Evolutionary conservation across 2,888 invertebrate genomes (phyloP), one percentile per base, ranked within the genome.

Genomic region (Stenurella melanura): DNA sequence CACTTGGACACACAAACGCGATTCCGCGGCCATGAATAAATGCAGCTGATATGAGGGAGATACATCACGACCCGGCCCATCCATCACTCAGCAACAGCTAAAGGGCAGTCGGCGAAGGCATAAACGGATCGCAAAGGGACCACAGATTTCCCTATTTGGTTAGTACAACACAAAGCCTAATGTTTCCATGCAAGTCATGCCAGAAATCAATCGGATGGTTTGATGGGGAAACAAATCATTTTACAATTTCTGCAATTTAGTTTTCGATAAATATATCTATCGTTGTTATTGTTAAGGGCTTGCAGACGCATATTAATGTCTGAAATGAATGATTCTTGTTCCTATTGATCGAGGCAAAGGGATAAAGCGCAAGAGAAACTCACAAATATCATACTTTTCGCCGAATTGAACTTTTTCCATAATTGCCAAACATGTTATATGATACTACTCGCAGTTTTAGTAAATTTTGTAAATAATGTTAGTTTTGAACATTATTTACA

Each of bases 1-100:
- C 87, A 85, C 84, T 85, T 85, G 85, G 86, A 85, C 86, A 84
- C 83, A 85, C 82, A 85, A 84, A 83, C 82, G 83, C 83, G 83
- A 84, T 84, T 85, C 80, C 84, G 84, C 84, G 83, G 76, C 85
- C 83, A 85, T 87, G 86, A 86, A 85, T 86, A 86, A 87, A 86
- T 85, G 84, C 84, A 83, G 58, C 76, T 81, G 84, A 86, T 87
- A 86, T 86, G 82, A 84, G 85, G 83, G 83, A 85, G 85, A 85
- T 86, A 83, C 83, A 83, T 85, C 85, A 85, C 84, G 83, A 75
- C 80, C 77, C 74, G 68, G 82, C 74, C 80, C 82, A 82, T 83
- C 84, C 82, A 84, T 84, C 84, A 82, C 79, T 79, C 78, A 76
- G 71, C 81, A 81, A 82, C 82, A 84, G 84, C 83, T 80, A 81